Conservation (phyloP, 2,797 vertebrate genomes). For the Periparus ater region DNA sequence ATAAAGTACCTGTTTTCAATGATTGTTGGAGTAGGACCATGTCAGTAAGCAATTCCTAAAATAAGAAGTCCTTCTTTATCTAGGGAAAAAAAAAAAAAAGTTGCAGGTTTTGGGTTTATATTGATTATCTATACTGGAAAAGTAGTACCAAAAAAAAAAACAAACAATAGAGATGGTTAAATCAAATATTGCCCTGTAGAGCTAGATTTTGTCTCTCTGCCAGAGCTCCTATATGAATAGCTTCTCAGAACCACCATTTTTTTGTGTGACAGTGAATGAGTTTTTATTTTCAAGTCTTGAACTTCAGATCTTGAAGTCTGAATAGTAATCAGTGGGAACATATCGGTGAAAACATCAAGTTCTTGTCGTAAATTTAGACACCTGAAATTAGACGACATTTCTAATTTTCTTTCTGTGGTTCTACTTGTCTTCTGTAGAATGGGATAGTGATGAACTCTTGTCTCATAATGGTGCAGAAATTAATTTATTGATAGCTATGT, state of each 20-base stretch:
- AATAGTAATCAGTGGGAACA: not conserved
- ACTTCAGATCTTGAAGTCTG: not conserved
- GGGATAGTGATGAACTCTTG: not conserved
- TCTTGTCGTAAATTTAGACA: not conserved
- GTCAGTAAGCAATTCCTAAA: not conserved
- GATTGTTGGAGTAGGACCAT: not conserved
- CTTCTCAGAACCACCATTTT: not conserved
- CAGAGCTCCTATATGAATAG: not conserved
- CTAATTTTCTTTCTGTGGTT: not conserved
- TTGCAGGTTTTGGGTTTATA: not conserved
- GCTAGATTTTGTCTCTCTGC: not conserved
- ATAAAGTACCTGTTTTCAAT: not conserved
- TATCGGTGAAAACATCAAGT: not conserved
- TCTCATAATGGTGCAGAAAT: not conserved
- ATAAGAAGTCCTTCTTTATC: not conserved
- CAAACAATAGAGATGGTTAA: not conserved
- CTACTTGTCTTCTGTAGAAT: not conserved
- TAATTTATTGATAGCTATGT: not conserved
- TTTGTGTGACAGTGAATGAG: not conserved
- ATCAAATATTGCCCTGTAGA: not conserved
- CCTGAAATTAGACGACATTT: not conserved
- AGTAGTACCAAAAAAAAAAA: not conserved
- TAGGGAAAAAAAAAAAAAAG: not conserved
- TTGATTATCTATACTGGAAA: not conserved
- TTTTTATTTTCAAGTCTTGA: not conserved